Conservation (phyloP, 2,888 invertebrate genomes). For the Thecophora atra region DNA sequence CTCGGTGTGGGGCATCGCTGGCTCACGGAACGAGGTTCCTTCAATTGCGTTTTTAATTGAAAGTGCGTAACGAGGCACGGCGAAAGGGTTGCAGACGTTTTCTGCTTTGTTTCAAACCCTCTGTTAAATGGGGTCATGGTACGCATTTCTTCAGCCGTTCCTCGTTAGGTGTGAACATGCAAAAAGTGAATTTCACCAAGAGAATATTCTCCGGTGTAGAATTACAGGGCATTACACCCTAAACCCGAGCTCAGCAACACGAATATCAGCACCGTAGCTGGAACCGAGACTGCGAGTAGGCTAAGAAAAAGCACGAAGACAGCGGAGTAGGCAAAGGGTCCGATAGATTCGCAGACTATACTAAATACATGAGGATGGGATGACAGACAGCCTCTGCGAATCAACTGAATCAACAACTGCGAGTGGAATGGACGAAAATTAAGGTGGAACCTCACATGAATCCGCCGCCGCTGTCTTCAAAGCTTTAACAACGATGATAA, state of each 20-base stretch:
- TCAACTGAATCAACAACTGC: too few species aligned
- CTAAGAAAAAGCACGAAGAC: not conserved
- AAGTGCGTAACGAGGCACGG: conserved; percentile 33
- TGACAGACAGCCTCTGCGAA: too few species aligned
- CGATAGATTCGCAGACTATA: too few species aligned
- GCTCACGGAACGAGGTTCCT: conserved; percentile 20
- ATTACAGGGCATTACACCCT: conserved; percentile 23
- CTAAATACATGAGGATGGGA: too few species aligned
- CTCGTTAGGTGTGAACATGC: conserved; percentile 31
- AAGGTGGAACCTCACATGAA: too few species aligned
- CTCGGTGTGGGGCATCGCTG: not conserved
- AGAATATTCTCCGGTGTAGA: conserved; percentile 17
- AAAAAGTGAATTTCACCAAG: conserved; percentile 29
- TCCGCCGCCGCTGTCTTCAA: too few species aligned
- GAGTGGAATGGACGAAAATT: too few species aligned
- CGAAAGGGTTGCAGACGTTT: conserved; percentile 27
- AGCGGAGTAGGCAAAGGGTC: not conserved
- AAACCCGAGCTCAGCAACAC: not conserved
- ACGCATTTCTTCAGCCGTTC: conserved; percentile 23
- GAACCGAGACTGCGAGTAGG: not conserved
- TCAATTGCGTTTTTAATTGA: conserved; percentile 34
- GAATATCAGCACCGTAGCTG: not conserved
- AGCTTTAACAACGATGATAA: too few species aligned
- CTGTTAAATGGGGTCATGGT: conserved; percentile 26
- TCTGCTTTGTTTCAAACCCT: conserved; percentile 23